These are phyloP conservation scores for Dipus sagitta DNA, from an alignment of 2,797 vertebrate species.

Conservation along the genomic window DNA sequence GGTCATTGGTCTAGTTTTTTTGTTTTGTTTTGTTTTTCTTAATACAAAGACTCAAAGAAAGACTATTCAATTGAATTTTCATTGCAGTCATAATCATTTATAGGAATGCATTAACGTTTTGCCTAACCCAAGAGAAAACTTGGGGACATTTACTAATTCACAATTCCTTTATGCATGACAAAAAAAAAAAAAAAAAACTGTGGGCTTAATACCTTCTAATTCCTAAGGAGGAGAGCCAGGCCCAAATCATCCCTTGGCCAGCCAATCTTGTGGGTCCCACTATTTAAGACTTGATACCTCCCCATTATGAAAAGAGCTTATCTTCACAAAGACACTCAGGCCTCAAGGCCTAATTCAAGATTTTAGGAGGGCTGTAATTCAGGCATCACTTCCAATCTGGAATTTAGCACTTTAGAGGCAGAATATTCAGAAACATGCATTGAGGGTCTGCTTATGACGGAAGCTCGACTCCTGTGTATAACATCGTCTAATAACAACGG, in stretches of 20 bases:
- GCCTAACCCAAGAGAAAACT: conserved; percentile 33
- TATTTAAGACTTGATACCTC: conserved; percentile 27
- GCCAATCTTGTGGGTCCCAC: background rate
- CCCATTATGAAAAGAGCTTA: conserved; percentile 45
- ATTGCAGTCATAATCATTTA: conserved; percentile 56
- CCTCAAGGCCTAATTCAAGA: conserved; percentile 63
- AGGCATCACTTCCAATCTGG: conserved; percentile 68
- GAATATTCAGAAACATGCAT: conserved; percentile 60
- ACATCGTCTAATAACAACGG: conserved; percentile 68
- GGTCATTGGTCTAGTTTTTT: background rate
- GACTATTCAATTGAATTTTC: conserved; percentile 35
- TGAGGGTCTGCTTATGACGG: conserved; percentile 54
- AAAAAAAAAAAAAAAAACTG: background rate
- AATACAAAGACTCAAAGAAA: conserved; percentile 38
- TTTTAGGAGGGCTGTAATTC: conserved; percentile 52
- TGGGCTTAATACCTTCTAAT: background rate
- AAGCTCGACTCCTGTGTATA: conserved; percentile 67
- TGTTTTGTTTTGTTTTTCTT: too few relatives aligned
- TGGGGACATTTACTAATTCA: conserved; percentile 64
- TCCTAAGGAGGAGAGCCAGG: background rate
- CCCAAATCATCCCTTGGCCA: background rate
- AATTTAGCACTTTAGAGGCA: conserved; percentile 70
- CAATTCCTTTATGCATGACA: conserved; percentile 49
- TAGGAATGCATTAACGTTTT: conserved; percentile 26
- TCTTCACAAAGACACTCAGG: conserved; percentile 61